These are phyloP conservation scores for Creontiades dilutus DNA, from an alignment of 2,888 invertebrate genomes.

Conservation along the genomic window DNA sequence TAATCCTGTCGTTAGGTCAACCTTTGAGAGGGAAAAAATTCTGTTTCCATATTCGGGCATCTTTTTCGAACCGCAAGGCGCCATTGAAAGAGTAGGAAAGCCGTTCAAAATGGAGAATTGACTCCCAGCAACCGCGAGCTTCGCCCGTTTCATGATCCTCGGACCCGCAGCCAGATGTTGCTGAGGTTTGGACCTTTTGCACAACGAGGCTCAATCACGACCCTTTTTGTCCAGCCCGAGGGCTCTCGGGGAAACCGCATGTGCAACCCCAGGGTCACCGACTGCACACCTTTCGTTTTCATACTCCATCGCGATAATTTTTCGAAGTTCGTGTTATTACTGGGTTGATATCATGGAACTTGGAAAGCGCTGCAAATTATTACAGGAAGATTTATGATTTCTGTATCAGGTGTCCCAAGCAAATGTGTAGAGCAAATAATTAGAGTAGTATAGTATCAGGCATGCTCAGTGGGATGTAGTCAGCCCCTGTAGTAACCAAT, in stretches of 20 bases:
- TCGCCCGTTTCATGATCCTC: not conserved
- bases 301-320: too few species aligned
- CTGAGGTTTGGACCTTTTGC: not conserved
- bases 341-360: too few species aligned
- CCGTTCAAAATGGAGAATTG: constrained; percentile 16
- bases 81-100: not conserved
- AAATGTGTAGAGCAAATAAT: too few species aligned
- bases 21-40: too few species aligned
- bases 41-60: not conserved
- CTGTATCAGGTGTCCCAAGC: too few species aligned
- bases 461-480: too few species aligned
- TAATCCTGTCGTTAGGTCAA: too few species aligned
- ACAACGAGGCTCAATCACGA: constrained; percentile 28
- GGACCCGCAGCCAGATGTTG: constrained; percentile 13
- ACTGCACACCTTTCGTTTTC: not conserved
- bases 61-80: constrained; percentile 6
- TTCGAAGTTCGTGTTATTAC: too few species aligned
- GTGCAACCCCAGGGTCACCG: not conserved
- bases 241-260: not conserved
- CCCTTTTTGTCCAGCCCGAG: constrained; percentile 7
- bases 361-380: too few species aligned
- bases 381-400: too few species aligned
- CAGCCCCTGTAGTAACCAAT: too few species aligned
- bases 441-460: too few species aligned
- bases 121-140: not conserved